Evolutionary conservation across 2,797 vertebrate genomes (phyloP).

Genomic region (Crenichthys baileyi): DNA sequence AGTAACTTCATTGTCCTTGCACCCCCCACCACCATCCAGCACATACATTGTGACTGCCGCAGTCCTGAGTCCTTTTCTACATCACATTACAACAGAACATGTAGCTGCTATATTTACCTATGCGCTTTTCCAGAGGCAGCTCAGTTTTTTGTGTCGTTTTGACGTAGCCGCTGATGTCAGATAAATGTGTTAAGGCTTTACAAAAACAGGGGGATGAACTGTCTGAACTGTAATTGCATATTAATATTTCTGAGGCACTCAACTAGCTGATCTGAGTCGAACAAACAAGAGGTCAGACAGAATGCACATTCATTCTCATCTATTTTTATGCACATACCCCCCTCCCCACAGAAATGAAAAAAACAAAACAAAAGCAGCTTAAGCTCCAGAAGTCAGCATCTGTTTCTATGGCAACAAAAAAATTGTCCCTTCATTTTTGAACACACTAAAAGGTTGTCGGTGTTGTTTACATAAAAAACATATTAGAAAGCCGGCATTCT

Average conservation of each 20-base stretch:
- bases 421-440: slow-evolving; percentile 35
- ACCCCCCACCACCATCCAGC: background rate
- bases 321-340: slow-evolving; percentile 31
- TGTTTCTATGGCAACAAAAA: slow-evolving; percentile 56
- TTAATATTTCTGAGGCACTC: background rate
- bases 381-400: slow-evolving; percentile 29
- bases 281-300: background rate
- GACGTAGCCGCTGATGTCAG: background rate
- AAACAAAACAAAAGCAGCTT: slow-evolving; percentile 7
- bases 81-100: slow-evolving; percentile 32
- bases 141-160: background rate
- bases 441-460: slow-evolving; percentile 15
- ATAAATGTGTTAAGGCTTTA: background rate
- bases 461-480: slow-evolving; percentile 25
- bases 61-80: slow-evolving; percentile 15
- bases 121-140: background rate
- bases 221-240: background rate
- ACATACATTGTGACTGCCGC: slow-evolving; percentile 19
- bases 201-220: background rate
- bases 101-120: background rate
- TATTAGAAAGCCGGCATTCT: background rate
- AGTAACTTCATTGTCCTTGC: slow-evolving; percentile 45
- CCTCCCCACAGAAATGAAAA: background rate
- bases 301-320: background rate
- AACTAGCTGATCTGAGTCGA: background rate